phyloP scores from a whole-genome alignment of 2,888 invertebrate species.

The Erebia palarica region DNA sequence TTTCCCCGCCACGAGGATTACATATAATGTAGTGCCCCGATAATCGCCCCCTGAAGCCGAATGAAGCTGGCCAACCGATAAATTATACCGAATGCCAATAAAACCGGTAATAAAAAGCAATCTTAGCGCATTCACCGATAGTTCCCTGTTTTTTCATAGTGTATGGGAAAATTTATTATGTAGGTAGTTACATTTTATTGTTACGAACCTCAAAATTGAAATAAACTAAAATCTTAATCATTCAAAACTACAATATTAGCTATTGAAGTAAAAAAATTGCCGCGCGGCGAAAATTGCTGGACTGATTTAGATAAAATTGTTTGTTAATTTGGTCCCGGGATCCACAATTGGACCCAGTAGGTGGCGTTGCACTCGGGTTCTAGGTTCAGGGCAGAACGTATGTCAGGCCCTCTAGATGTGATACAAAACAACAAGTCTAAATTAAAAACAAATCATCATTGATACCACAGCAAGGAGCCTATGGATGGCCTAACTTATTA shows the following conservation, averaged over 20 bases:
- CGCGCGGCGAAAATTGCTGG: no score
- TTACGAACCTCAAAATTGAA: no score
- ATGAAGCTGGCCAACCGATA: constrained; percentile 43
- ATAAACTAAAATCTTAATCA: no score
- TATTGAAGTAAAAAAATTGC: no score
- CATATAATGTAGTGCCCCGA: constrained; percentile 39
- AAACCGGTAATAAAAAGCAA: constrained; percentile 47
- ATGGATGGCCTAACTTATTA: no score
- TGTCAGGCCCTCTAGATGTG: not conserved
- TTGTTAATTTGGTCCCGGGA: no score
- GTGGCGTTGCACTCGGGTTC: no score
- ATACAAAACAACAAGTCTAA: not conserved
- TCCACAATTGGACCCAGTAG: no score
- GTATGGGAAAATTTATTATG: not conserved
- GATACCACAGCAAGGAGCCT: no score
- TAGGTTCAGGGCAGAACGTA: not conserved
- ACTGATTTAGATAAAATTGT: no score
- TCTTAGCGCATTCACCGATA: constrained; percentile 41
- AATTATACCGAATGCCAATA: constrained; percentile 45
- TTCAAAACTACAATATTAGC: no score
- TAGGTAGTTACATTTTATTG: no score
- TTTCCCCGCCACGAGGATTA: constrained; percentile 31
- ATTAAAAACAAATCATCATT: not conserved
- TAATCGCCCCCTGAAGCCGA: constrained; percentile 43
- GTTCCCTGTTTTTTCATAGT: constrained; percentile 40